Evolutionary conservation across 2,888 invertebrate species (phyloP).

Genomic region (Eledone cirrhosa): DNA sequence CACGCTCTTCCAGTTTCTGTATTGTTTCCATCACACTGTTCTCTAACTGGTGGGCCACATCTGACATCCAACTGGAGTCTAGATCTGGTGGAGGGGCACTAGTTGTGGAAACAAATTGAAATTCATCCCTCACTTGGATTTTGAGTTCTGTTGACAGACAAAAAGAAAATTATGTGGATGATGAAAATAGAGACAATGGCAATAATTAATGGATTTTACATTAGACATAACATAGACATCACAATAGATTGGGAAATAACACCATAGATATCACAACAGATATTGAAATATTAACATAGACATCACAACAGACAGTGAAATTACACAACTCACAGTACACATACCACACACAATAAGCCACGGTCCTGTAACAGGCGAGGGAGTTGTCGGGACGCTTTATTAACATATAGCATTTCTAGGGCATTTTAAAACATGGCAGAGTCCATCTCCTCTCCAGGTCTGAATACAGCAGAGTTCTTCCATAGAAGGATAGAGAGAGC

Average conservation of each 20-base stretch:
- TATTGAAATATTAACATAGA: too few species aligned
- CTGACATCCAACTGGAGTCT: constrained; percentile 71
- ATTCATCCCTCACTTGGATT: constrained; percentile 4
- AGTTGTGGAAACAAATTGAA: constrained; percentile 28
- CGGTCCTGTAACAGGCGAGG: too few species aligned
- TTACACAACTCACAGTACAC: too few species aligned
- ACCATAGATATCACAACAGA: too few species aligned
- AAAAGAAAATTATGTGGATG: neutral
- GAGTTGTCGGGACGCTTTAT: too few species aligned
- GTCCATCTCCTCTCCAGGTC: too few species aligned
- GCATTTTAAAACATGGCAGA: too few species aligned
- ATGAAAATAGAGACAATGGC: neutral
- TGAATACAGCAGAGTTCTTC: too few species aligned
- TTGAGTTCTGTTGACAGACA: constrained; percentile 10
- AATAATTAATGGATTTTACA: neutral
- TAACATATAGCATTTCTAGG: too few species aligned
- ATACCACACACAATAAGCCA: too few species aligned
- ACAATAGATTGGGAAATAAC: neutral
- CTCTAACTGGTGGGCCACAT: constrained; percentile 83
- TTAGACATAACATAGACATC: neutral
- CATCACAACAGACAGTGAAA: too few species aligned
- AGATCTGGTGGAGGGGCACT: constrained; percentile 56
- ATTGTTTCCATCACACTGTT: constrained; percentile 75
- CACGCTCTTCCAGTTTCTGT: constrained; percentile 62
- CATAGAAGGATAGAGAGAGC: too few species aligned